A percentile compares a stretch with the other conserved stretches of the same genome.
These are phyloP conservation scores for Aradophagus sp. DNA, from an alignment of 1,140 invertebrate species.

Conservation along the genomic window DNA sequence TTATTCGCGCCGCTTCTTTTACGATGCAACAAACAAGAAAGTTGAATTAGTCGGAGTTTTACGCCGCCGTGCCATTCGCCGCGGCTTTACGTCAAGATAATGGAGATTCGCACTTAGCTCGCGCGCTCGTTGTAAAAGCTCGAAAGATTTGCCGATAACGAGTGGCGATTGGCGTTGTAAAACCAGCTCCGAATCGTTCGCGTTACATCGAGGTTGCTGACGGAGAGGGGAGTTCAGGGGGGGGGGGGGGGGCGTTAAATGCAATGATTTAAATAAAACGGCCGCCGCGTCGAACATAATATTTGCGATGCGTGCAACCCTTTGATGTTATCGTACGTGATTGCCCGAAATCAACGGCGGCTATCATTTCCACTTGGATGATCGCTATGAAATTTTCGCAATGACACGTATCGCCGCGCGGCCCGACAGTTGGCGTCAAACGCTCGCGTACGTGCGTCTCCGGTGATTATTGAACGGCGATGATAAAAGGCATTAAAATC, in stretches of 20 bases:
- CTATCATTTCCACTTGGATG: slow-evolving; percentile 49
- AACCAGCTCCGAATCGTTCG: slow-evolving; percentile 26
- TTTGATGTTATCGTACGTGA: slow-evolving; percentile 45
- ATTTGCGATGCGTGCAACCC: slow-evolving; percentile 37
- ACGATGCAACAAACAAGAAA: slow-evolving; percentile 43
- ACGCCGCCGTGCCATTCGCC: slow-evolving; percentile 3
- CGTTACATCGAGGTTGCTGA: slow-evolving; percentile 6
- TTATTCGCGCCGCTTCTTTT: slow-evolving; percentile 24
- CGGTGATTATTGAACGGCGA: slow-evolving; percentile 35
- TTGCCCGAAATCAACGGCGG: slow-evolving; percentile 45
- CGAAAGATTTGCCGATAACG: too few species aligned
- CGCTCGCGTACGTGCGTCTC: slow-evolving; percentile 39
- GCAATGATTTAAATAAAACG: slow-evolving; percentile 34
- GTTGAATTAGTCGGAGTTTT: slow-evolving; percentile 35
- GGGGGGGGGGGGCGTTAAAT: slow-evolving; percentile 10
- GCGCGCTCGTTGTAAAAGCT: too few species aligned
- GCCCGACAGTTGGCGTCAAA: slow-evolving; percentile 53
- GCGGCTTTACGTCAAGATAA: slow-evolving; percentile 16
- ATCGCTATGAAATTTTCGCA: slow-evolving; percentile 48
- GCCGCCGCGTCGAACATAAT: slow-evolving; percentile 8
- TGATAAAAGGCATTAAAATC: slow-evolving; percentile 46
- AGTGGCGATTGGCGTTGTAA: too few species aligned
- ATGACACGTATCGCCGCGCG: slow-evolving; percentile 41
- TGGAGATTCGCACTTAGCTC: slow-evolving; percentile 38
- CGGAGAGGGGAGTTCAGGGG: too few species aligned